Evolutionary conservation across 2,113 vertebrate species (phyloP).

Genomic region (Echinops telfairi): DNA sequence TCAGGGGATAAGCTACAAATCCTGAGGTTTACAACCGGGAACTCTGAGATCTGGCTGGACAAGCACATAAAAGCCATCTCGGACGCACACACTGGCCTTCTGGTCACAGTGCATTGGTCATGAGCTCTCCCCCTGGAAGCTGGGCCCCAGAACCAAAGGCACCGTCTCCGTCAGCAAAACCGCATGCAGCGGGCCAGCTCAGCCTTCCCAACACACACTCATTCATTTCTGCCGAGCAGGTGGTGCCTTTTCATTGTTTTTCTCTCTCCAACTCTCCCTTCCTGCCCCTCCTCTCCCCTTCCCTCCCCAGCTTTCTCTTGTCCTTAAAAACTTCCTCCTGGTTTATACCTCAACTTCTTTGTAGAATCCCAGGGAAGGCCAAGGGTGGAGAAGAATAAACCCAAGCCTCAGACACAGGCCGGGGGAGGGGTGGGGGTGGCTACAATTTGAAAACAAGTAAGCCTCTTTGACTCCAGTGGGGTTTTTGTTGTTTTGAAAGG

Average conservation of each 20-base stretch:
- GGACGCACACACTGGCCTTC: background rate
- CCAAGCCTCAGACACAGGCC: conserved; percentile 40
- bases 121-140: background rate
- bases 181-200: background rate
- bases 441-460: conserved; percentile 63
- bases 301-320: background rate
- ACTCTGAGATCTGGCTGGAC: conserved; percentile 16
- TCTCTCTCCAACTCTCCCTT: background rate
- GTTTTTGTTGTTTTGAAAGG: conserved; percentile 60
- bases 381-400: conserved; percentile 48
- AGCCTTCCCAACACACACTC: conserved; percentile 16
- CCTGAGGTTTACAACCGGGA: conserved; percentile 34
- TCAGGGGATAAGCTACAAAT: conserved; percentile 23
- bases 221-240: conserved; percentile 57
- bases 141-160: background rate
- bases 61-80: conserved; percentile 39
- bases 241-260: conserved; percentile 58
- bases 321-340: conserved; percentile 69
- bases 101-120: no score
- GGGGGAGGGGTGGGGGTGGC: background rate
- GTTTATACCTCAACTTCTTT: conserved; percentile 63
- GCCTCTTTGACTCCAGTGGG: background rate
- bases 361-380: conserved; percentile 58
- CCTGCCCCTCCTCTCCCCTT: background rate
- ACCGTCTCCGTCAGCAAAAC: background rate